Conservation (phyloP, 1,140 invertebrate species). For the Tetramorium alpestre region DNA sequence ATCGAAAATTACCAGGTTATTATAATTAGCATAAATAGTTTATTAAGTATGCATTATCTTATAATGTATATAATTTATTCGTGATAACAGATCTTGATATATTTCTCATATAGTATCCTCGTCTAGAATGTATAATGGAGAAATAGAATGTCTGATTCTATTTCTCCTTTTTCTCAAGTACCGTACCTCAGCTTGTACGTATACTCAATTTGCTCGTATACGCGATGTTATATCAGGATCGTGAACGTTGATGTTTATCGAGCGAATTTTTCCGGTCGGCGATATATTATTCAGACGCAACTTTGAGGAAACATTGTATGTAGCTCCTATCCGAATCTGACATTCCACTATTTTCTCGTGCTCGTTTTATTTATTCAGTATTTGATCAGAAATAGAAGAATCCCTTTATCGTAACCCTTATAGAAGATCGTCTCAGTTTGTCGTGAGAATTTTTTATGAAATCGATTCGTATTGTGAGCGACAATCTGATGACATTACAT, state of each 20-base stretch:
- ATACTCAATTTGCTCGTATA: neutral
- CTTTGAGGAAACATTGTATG: conserved; percentile 4
- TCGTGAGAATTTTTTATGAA: neutral
- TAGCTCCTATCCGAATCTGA: neutral
- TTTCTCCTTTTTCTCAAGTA: conserved; percentile 17
- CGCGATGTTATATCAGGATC: conserved; percentile 5
- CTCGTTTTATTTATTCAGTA: conserved; percentile 41
- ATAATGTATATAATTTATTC: conserved; percentile 2
- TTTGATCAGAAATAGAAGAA: conserved; percentile 34
- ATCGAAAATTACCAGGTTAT: neutral
- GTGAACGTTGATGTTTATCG: conserved; percentile 1
- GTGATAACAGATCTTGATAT: neutral
- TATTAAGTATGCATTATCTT: conserved; percentile 27
- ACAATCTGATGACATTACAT: neutral
- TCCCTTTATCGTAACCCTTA: conserved; percentile 28
- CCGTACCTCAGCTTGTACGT: neutral
- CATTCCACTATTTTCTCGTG: neutral
- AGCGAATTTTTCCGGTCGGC: conserved; percentile 4
- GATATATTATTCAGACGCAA: conserved; percentile 55
- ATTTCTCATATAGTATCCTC: neutral
- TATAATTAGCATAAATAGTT: neutral
- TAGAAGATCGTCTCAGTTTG: neutral
- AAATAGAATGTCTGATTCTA: neutral
- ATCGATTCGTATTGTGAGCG: neutral
- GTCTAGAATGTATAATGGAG: neutral